Base-by-base conservation (phyloP, 1,140 invertebrate species). In the Laupala kohalensis region DNA sequence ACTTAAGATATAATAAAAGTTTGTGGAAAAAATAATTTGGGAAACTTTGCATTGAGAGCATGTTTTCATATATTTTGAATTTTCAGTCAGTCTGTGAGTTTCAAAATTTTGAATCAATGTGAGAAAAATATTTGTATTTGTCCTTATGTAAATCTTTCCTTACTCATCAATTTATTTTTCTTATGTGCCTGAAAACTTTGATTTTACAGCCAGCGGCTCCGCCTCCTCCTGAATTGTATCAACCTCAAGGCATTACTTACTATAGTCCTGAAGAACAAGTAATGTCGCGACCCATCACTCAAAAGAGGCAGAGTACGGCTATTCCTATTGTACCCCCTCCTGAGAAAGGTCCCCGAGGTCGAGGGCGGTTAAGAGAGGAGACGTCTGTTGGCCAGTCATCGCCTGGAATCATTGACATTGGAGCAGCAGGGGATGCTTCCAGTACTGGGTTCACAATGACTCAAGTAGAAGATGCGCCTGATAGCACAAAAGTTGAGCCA, bases 301-400 rank as follows among this genome's bases (percentile, higher is more conserved):
- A 83, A 24, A 83, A 85, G 74, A 77, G 86, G 72, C 84, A 84
- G 19, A 86, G 85, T 75, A 81, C 82, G 23, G 86, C 86, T 9
- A 86, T 88, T 75, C 86, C 86, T 25, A 86, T 88, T 72, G 79
- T 87, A 26, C 84, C 85, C 62, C 86, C 86, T 4, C 85, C 85
- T 0, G 85, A 86, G 25, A 26, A 64, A 37, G 23, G 15, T 5
- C 66, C 64, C 19, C 25, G 64, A 12, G 71, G 64, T 25, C 71
- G 65, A 6, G 71, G 71, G 15, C 25, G 64, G 13, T 29, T 0
- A 9, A 13, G 67, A 6, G 27, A 68, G 29, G 67, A 37, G 27
- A 23, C 9, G 9, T 13, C 9, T 19, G 37, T 9, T 13, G 37
- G 37, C 2, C 15, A 27, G 5, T 64, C 69, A 4, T 63, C 25